Percentiles rank a stretch among this genome's conserved stretches.
phyloP scores from a whole-genome alignment of 1,140 invertebrate species.

The Augochlora pura region DNA sequence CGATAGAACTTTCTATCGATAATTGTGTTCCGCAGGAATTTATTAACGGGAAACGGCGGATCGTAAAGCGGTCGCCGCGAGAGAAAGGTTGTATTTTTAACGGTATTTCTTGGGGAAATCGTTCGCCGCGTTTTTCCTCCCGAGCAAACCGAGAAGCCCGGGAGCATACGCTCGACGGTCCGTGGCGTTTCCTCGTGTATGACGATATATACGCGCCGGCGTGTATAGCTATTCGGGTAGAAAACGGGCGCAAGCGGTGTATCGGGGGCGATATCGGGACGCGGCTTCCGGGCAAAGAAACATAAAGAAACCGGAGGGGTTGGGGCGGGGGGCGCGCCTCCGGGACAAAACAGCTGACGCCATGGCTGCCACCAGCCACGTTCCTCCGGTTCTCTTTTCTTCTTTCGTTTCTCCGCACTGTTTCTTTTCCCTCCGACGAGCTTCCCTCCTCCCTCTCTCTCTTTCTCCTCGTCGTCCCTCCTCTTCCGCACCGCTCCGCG shows the following conservation, averaged over 20 bases:
- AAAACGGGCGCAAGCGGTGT: conserved; percentile 45
- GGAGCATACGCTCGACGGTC: not conserved
- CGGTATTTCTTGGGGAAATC: not conserved
- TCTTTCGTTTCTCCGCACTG: conserved; percentile 40
- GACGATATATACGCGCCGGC: not conserved
- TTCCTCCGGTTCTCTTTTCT: conserved; percentile 51
- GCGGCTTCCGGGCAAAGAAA: conserved; percentile 70
- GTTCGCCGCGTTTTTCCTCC: not conserved
- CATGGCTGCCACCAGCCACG: conserved; percentile 72
- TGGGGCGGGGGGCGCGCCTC: conserved; percentile 59
- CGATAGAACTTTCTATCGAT: conserved; percentile 12
- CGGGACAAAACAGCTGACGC: conserved; percentile 77
- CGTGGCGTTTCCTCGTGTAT: not conserved
- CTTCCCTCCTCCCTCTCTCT: conserved; percentile 38
- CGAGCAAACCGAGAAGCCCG: not conserved
- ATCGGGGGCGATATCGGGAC: conserved; percentile 67
- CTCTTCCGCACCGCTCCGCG: conserved; percentile 7
- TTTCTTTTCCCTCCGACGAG: conserved; percentile 36
- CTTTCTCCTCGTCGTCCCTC: conserved; percentile 25
- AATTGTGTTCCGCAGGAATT: not conserved
- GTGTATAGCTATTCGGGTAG: conserved; percentile 29
- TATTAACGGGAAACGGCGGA: conserved; percentile 6
- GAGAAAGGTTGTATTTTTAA: not conserved
- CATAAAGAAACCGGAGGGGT: conserved; percentile 70
- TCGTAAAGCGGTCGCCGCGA: not conserved